A percentile compares a stretch with the other conserved stretches of the same genome.
These are phyloP conservation scores for Morelia viridis DNA, from an alignment of 2,797 vertebrate species.

Conservation along the genomic window DNA sequence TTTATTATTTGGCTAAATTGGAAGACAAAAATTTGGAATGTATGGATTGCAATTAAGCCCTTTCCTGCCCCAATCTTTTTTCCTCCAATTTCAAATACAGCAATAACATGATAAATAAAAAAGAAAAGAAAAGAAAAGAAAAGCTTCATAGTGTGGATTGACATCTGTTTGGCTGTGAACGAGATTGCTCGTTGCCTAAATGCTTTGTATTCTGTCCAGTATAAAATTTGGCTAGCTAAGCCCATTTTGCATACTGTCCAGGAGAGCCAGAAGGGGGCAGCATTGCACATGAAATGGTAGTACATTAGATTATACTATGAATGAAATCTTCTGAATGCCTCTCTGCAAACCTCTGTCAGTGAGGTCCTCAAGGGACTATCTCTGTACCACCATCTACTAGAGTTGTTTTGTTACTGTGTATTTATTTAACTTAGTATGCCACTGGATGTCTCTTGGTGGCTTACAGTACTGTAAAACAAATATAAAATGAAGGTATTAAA, in stretches of 20 bases:
- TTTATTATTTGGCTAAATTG: background rate
- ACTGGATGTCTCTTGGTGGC: background rate
- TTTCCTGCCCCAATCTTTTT: background rate
- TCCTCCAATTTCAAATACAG: too few relatives aligned
- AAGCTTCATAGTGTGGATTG: background rate
- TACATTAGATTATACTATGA: background rate
- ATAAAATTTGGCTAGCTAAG: background rate
- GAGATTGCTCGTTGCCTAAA: background rate
- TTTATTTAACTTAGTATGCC: background rate
- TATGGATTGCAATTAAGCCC: background rate
- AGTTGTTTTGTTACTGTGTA: background rate
- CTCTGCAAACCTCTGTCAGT: background rate
- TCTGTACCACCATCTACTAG: background rate
- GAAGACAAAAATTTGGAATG: background rate
- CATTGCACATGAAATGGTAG: background rate
- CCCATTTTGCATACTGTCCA: background rate
- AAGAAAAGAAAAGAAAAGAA: background rate
- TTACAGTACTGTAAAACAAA: background rate
- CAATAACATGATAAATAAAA: too few relatives aligned
- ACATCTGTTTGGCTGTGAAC: background rate
- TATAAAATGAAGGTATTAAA: background rate
- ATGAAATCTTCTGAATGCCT: background rate
- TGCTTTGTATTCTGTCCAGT: background rate
- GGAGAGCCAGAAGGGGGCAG: constrained; percentile 30
- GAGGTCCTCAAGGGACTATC: background rate